phyloP scores from a whole-genome alignment of 2,888 invertebrate species.

The Belgica antarctica region DNA sequence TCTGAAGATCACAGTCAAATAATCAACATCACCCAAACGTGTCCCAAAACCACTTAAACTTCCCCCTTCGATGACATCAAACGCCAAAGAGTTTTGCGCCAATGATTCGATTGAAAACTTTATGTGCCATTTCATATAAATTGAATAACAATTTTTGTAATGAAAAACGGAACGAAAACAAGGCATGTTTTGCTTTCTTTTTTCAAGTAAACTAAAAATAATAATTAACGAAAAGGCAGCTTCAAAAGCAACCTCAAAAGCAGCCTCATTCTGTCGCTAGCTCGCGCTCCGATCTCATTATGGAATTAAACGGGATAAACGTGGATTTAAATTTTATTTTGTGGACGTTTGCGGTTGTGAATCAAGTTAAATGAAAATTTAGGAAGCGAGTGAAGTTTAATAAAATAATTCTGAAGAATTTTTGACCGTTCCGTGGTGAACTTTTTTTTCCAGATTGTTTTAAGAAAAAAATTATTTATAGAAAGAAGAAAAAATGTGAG shows the following conservation, averaged over 20 bases:
- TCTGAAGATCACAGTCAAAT: neutral
- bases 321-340: neutral
- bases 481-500: neutral
- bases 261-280: neutral
- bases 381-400: neutral
- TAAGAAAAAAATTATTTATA: conserved; percentile 19
- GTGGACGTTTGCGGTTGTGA: neutral
- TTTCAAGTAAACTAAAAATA: conserved; percentile 1
- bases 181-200: neutral
- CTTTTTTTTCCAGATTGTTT: neutral
- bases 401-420: conserved; percentile 2
- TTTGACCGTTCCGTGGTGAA: too few relatives aligned
- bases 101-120: neutral
- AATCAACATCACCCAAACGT: too few relatives aligned
- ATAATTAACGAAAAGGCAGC: conserved; percentile 3
- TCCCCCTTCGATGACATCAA: conserved; percentile 9
- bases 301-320: neutral
- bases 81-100: neutral
- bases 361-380: neutral
- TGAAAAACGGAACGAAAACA: too few relatives aligned
- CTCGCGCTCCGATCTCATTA: neutral
- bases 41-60: conserved; percentile 15
- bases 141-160: neutral
- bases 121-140: neutral
- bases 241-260: neutral